Percentiles rank a stretch among this genome's conserved stretches.
phyloP scores from a whole-genome alignment of 1,140 invertebrate genomes.

The Pararge aegeria region DNA sequence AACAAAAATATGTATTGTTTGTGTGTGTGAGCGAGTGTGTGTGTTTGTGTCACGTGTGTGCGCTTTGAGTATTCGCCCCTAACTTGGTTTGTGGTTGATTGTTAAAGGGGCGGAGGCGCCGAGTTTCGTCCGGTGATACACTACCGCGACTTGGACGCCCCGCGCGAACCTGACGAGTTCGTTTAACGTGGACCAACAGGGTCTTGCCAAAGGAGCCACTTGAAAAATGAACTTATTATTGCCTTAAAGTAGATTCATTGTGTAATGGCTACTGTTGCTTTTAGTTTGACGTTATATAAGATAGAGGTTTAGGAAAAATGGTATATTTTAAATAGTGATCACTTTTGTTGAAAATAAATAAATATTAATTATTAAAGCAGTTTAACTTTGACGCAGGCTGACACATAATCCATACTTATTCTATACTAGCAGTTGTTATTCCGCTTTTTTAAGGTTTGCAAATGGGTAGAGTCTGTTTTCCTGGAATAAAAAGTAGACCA shows the following conservation, averaged over 20 bases:
- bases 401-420: neutral
- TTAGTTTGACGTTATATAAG: neutral
- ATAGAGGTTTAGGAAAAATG: conserved; percentile 4
- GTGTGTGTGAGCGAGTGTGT: neutral
- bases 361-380: conserved; percentile 3
- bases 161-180: conserved; percentile 92
- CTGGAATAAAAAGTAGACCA: too few relatives aligned
- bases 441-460: too few relatives aligned
- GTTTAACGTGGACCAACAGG: conserved; percentile 72
- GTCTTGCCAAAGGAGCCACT: conserved; percentile 13
- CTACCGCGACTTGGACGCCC: conserved; percentile 95
- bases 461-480: too few relatives aligned
- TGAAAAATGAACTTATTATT: conserved; percentile 21
- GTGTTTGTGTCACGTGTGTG: neutral
- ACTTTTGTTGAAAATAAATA: neutral
- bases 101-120: conserved; percentile 84
- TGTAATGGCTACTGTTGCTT: too few relatives aligned
- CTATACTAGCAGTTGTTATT: too few relatives aligned
- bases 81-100: conserved; percentile 47
- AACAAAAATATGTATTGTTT: neutral
- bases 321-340: neutral
- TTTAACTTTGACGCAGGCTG: conserved; percentile 6
- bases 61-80: conserved; percentile 5
- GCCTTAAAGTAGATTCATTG: too few relatives aligned
- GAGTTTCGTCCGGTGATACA: conserved; percentile 93